These are phyloP conservation scores for Scleropages formosus DNA, from an alignment of 2,797 vertebrate genomes.

Conservation along the genomic window DNA sequence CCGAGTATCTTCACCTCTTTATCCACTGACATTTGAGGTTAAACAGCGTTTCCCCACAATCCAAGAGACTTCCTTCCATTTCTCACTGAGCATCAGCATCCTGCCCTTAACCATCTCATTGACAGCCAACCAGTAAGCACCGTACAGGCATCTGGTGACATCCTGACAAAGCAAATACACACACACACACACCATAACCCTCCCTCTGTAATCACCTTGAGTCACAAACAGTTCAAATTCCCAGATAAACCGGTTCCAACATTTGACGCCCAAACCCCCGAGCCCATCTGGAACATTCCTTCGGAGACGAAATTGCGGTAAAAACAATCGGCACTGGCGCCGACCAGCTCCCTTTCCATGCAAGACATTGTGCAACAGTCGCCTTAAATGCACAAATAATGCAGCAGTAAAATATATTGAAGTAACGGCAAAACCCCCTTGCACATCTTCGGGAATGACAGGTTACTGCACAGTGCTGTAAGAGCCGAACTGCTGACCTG, in stretches of 20 bases:
- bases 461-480: too few species aligned
- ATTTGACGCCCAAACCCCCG: not conserved
- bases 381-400: too few species aligned
- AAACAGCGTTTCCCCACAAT: too few species aligned
- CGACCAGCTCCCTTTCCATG: not conserved
- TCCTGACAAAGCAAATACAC: not conserved
- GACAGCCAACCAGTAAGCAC: constrained; percentile 6
- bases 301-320: not conserved
- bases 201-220: not conserved
- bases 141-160: not conserved
- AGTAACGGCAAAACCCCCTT: too few species aligned
- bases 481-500: too few species aligned
- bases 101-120: not conserved
- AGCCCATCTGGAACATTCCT: not conserved
- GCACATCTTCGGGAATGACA: too few species aligned
- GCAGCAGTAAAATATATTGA: too few species aligned
- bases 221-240: not conserved
- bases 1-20: too few species aligned
- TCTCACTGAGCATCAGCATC: not conserved
- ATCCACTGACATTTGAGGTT: too few species aligned
- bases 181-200: not conserved
- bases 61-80: too few species aligned
- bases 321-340: not conserved
- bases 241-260: not conserved
- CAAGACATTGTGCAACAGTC: too few species aligned